Percentiles rank a stretch among this genome's conserved stretches.
phyloP scores from a whole-genome alignment of 2,113 vertebrate species.

The Cheilinus undulatus region DNA sequence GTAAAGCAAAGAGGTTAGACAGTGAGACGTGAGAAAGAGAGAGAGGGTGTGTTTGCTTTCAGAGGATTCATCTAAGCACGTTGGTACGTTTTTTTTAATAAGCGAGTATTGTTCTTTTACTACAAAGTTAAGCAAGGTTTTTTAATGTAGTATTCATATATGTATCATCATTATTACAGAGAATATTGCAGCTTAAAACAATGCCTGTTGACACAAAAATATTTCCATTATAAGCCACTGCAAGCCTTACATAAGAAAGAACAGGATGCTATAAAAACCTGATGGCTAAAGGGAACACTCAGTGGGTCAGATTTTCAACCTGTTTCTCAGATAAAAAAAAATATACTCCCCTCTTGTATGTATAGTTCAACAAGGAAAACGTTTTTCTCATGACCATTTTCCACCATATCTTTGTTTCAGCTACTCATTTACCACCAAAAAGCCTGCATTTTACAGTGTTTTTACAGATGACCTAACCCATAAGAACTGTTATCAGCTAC shows the following conservation, averaged over 20 bases:
- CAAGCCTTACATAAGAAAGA: background rate
- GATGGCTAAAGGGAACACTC: no score
- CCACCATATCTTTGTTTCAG: constrained; percentile 33
- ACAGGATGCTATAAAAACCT: no score
- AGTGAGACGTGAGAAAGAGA: background rate
- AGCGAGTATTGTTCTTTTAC: background rate
- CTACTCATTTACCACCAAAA: constrained; percentile 57
- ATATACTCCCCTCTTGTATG: background rate
- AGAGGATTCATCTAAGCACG: background rate
- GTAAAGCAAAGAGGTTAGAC: background rate
- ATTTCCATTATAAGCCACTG: constrained; percentile 12
- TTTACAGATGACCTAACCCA: constrained; percentile 32
- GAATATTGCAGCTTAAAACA: background rate
- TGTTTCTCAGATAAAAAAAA: background rate
- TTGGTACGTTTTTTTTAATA: constrained; percentile 11
- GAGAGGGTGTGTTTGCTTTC: background rate
- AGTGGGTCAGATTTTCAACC: no score
- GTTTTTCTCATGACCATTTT: constrained; percentile 27
- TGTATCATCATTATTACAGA: background rate
- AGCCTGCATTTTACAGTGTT: constrained; percentile 17
- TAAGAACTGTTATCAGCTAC: constrained; percentile 37
- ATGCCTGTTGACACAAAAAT: background rate
- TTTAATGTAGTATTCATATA: background rate
- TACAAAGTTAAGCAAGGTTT: no score
- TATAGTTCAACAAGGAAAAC: background rate